phyloP scores from a whole-genome alignment of 2,113 vertebrate species.

The Genyomyrus donnyi region DNA sequence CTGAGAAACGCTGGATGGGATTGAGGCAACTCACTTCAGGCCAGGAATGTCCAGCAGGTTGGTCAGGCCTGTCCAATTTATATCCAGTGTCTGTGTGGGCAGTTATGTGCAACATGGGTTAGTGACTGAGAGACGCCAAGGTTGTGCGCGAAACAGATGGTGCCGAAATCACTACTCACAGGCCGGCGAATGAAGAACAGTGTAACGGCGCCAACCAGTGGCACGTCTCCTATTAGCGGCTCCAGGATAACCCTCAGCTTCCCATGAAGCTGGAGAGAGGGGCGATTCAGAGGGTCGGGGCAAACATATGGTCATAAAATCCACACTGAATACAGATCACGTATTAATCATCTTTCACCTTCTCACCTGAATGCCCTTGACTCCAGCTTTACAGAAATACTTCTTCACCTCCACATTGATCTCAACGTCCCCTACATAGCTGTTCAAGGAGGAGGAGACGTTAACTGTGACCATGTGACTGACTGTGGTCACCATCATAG shows the following conservation, averaged over 20 bases:
- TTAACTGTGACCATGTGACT: neutral
- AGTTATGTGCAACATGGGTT: neutral
- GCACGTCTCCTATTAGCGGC: constrained; percentile 80
- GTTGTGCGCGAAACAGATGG: constrained; percentile 13
- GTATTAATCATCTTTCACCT: neutral
- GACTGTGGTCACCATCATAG: neutral
- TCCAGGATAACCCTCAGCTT: constrained; percentile 85
- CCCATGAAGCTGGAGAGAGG: constrained; percentile 68
- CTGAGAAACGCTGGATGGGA: neutral
- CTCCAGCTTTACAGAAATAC: constrained; percentile 88
- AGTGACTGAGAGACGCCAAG: neutral
- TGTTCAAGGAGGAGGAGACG: constrained; percentile 26
- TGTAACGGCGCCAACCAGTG: constrained; percentile 80
- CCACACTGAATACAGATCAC: neutral
- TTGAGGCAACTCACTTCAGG: constrained; percentile 68
- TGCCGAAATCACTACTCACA: constrained; percentile 54
- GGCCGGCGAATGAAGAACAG: constrained; percentile 90
- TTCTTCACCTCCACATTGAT: constrained; percentile 88
- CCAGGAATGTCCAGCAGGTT: constrained; percentile 88
- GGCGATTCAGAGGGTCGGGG: neutral
- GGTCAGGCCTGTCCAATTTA: constrained; percentile 91
- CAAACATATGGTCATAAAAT: neutral
- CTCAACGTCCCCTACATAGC: constrained; percentile 82
- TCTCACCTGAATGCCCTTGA: constrained; percentile 87
- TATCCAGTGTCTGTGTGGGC: constrained; percentile 71